Percentiles rank a stretch among this genome's conserved stretches.
Conservation (phyloP, 2,888 invertebrate species). For the Conus canariensis region DNA sequence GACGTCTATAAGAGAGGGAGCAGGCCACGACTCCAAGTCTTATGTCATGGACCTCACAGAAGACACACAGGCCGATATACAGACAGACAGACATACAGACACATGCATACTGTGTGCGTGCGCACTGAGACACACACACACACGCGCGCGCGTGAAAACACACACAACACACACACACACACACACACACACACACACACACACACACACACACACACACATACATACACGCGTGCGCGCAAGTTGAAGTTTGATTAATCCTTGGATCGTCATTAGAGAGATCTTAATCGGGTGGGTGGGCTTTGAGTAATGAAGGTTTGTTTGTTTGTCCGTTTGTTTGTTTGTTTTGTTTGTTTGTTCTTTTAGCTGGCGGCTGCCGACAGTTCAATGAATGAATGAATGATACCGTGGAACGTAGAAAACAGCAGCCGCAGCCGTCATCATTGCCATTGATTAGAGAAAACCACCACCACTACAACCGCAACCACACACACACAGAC, state of each 20-base stretch:
- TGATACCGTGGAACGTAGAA: too few species aligned
- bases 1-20: too few species aligned
- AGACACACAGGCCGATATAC: neutral
- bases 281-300: too few species aligned
- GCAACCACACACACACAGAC: neutral
- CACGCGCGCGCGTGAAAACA: neutral
- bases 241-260: too few species aligned
- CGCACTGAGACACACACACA: neutral
- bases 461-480: neutral
- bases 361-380: neutral
- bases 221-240: neutral
- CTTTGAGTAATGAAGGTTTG: neutral
- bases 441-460: too few species aligned
- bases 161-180: neutral
- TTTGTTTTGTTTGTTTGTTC: neutral
- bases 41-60: too few species aligned
- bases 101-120: too few species aligned
- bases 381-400: too few species aligned
- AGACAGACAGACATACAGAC: neutral
- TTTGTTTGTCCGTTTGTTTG: neutral
- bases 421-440: too few species aligned
- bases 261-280: too few species aligned
- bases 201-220: neutral
- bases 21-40: too few species aligned
- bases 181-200: neutral